These are phyloP conservation scores for Cosmopolites sordidus DNA, from an alignment of 2,888 invertebrate species.

Conservation along the genomic window DNA sequence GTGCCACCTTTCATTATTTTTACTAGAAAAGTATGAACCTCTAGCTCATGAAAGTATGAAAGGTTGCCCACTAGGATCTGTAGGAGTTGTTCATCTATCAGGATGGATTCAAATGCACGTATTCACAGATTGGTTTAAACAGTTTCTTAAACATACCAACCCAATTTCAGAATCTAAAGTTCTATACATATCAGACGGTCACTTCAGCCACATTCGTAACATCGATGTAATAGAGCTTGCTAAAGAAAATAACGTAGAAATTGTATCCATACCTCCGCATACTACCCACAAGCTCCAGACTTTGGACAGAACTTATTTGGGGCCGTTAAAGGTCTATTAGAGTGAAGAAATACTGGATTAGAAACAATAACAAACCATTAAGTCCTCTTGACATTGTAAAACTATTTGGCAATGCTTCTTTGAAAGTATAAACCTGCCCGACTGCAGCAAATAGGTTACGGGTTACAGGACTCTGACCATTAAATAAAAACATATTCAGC, in stretches of 20 bases:
- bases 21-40: too few species aligned
- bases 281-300: constrained; percentile 4
- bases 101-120: constrained; percentile 1
- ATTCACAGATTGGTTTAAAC: neutral
- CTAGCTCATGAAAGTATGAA: too few species aligned
- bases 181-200: neutral
- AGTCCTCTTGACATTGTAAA: constrained; percentile 16
- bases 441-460: too few species aligned
- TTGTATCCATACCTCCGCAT: neutral
- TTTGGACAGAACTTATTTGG: constrained; percentile 16
- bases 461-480: too few species aligned
- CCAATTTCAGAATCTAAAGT: neutral
- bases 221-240: neutral
- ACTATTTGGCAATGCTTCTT: constrained; percentile 1
- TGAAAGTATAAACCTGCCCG: too few species aligned
- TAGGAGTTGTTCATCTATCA: constrained; percentile 5
- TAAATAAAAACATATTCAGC: too few species aligned
- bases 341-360: constrained; percentile 18
- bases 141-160: neutral
- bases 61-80: constrained; percentile 1
- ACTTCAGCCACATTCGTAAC: neutral
- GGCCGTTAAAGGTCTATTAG: constrained; percentile 17
- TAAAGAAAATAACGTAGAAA: constrained; percentile 2
- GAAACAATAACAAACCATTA: constrained; percentile 11
- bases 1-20: too few species aligned